These are phyloP conservation scores for Siphamia tubifer DNA, from an alignment of 2,113 vertebrate genomes.

Conservation along the genomic window DNA sequence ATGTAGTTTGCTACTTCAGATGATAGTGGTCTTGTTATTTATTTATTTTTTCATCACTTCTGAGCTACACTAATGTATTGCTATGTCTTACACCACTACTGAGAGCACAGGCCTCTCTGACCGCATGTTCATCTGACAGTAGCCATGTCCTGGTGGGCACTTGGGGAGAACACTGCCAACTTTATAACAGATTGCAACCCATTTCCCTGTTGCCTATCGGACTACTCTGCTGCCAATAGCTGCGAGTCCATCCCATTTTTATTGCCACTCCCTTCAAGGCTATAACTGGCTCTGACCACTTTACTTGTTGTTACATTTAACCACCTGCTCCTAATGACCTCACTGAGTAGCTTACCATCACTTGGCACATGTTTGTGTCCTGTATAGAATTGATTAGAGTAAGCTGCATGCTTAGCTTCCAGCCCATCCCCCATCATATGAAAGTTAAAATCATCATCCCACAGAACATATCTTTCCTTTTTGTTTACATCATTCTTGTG, in stretches of 20 bases:
- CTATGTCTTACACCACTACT: too few relatives aligned
- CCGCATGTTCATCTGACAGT: too few relatives aligned
- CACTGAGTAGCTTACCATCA: conserved; percentile 47
- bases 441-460: not conserved
- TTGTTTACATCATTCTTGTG: not conserved
- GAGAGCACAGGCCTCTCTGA: too few relatives aligned
- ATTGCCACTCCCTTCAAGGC: conserved; percentile 30
- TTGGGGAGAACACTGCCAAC: conserved; percentile 27
- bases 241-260: not conserved
- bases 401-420: not conserved
- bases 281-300: conserved; percentile 37
- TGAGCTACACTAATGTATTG: not conserved
- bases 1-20: not conserved
- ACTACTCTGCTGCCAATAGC: conserved; percentile 7
- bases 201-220: conserved; percentile 26
- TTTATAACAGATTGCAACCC: conserved; percentile 54
- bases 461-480: not conserved
- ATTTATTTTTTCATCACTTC: not conserved
- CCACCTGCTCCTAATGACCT: conserved; percentile 55
- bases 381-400: conserved; percentile 48
- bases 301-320: conserved; percentile 39
- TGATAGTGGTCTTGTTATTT: not conserved
- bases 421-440: not conserved
- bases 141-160: not conserved
- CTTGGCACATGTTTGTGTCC: conserved; percentile 40